These are phyloP conservation scores for Aeoliscus strigatus DNA, from an alignment of 2,797 vertebrate genomes.

Conservation along the genomic window DNA sequence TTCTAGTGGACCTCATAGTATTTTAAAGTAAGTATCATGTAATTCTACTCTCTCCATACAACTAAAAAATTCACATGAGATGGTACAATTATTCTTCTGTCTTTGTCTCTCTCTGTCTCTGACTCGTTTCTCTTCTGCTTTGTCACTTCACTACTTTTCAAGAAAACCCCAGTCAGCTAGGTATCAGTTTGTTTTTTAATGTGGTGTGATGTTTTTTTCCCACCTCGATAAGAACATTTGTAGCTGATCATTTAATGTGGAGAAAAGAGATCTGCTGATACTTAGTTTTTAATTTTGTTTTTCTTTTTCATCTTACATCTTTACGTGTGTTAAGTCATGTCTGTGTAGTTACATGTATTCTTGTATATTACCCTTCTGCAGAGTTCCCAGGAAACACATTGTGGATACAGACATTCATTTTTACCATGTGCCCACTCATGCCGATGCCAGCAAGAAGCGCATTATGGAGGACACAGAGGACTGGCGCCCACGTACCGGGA, in stretches of 20 bases:
- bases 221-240: too few species aligned
- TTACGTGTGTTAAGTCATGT: too few species aligned
- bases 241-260: too few species aligned
- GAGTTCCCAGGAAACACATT: slow-evolving; percentile 84
- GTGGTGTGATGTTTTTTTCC: too few species aligned
- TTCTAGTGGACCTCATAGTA: slow-evolving; percentile 67
- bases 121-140: slow-evolving; percentile 12
- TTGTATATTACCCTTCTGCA: slow-evolving; percentile 44
- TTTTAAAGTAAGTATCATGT: slow-evolving; percentile 69
- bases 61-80: background rate
- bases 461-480: slow-evolving; percentile 95
- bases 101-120: slow-evolving; percentile 11
- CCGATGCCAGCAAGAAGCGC: slow-evolving; percentile 92
- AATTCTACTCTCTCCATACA: background rate
- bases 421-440: slow-evolving; percentile 87
- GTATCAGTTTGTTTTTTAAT: slow-evolving; percentile 67
- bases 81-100: background rate
- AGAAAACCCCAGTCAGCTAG: slow-evolving; percentile 85
- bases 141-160: slow-evolving; percentile 32
- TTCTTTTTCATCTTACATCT: too few species aligned
- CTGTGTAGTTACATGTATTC: too few species aligned
- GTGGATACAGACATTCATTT: slow-evolving; percentile 91
- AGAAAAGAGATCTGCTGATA: too few species aligned
- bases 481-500: slow-evolving; percentile 90
- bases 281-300: too few species aligned